Evolutionary conservation across 1,140 invertebrate species (phyloP).

Genomic region (Saccostrea glomerata): DNA sequence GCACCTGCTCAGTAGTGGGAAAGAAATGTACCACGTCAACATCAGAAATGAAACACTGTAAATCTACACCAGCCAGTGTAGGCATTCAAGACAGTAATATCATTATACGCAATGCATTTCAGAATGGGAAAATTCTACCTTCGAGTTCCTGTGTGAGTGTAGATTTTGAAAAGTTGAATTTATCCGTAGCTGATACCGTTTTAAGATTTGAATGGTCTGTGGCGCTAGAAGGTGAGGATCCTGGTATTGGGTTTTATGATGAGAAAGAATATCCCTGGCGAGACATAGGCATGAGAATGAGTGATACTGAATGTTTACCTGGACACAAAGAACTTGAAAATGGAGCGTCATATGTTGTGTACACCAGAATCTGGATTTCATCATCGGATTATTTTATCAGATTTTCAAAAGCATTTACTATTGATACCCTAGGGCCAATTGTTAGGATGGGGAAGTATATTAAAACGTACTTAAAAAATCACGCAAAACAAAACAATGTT

Average conservation of each 20-base stretch:
- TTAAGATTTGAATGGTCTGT: constrained; percentile 15
- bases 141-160: neutral
- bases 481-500: neutral
- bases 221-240: neutral
- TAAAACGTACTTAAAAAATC: neutral
- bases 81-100: neutral
- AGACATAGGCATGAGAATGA: neutral
- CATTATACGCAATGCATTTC: neutral
- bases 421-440: neutral
- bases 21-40: neutral
- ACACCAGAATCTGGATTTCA: neutral
- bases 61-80: neutral
- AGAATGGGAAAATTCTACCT: neutral
- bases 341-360: neutral
- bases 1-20: constrained; percentile 34
- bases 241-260: neutral
- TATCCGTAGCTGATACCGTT: neutral
- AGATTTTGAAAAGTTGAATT: neutral
- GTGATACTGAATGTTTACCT: neutral
- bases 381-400: neutral
- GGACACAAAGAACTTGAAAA: neutral
- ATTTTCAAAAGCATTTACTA: neutral
- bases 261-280: neutral
- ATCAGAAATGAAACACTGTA: neutral
- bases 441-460: constrained; percentile 1